These are phyloP conservation scores for Progne subis DNA, from an alignment of 2,113 vertebrate species.

Conservation along the genomic window DNA sequence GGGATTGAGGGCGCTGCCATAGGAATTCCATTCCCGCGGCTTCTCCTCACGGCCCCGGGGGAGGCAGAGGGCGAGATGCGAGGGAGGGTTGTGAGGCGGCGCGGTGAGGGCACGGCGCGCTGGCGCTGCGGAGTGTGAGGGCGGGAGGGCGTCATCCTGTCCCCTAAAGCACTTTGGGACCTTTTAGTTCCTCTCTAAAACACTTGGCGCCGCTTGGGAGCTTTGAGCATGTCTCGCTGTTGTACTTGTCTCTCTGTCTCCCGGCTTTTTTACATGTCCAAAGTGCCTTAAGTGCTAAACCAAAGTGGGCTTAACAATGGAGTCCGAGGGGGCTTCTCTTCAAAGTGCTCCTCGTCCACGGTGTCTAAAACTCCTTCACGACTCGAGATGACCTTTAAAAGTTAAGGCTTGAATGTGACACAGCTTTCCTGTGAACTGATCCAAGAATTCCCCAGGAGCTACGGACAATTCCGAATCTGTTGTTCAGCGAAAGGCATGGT, in stretches of 20 bases:
- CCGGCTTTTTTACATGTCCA: too few species aligned
- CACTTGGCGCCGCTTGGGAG: fast-evolving
- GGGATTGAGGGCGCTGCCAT: fast-evolving
- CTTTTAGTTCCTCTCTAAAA: background rate
- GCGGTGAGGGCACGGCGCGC: fast-evolving
- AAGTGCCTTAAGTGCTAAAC: background rate
- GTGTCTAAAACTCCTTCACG: background rate
- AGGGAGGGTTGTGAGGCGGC: background rate
- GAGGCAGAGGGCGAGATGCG: background rate
- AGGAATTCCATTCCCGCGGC: fast-evolving
- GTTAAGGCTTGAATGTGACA: background rate
- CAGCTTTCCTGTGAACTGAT: background rate
- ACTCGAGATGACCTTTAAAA: background rate
- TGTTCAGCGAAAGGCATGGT: background rate
- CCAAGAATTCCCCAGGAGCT: background rate
- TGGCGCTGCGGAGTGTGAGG: background rate
- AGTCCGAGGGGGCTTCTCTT: background rate
- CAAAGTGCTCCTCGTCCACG: fast-evolving
- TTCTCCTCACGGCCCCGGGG: background rate
- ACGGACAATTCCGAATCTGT: background rate
- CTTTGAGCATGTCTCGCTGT: background rate
- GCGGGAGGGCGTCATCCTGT: too few species aligned
- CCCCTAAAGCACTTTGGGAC: background rate
- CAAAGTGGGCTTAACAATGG: background rate
- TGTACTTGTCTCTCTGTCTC: background rate